A percentile compares a stretch with the other conserved stretches of the same genome.
Evolutionary conservation across 2,113 vertebrate species (phyloP).

Genomic region (Hemiscyllium ocellatum): DNA sequence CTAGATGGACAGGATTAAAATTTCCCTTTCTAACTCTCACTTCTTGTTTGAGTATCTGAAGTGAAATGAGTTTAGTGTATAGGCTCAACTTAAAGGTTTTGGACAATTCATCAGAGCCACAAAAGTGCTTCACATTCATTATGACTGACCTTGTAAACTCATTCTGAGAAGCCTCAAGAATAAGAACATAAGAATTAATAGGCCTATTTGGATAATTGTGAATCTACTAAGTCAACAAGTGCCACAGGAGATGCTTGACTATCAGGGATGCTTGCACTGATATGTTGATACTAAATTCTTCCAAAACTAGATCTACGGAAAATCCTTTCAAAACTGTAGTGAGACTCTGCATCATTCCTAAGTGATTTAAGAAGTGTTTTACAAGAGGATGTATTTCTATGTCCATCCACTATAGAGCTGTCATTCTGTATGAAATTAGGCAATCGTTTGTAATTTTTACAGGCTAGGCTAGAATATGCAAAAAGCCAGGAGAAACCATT

Average conservation of each 20-base stretch:
- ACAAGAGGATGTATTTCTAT: neutral
- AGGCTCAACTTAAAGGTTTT: neutral
- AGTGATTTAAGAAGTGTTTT: neutral
- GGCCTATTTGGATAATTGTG: neutral
- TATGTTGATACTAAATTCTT: neutral
- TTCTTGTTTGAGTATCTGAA: slow-evolving; percentile 6
- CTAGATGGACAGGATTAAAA: neutral
- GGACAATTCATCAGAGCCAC: neutral
- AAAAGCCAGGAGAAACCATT: neutral
- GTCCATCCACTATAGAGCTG: neutral
- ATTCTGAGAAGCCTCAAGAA: neutral
- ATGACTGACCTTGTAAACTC: neutral
- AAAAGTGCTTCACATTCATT: neutral
- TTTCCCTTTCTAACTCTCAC: slow-evolving; percentile 22
- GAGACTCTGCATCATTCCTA: neutral
- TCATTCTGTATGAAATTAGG: neutral
- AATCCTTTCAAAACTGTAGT: neutral
- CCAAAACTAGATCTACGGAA: neutral
- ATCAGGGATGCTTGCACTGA: neutral
- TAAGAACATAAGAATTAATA: neutral
- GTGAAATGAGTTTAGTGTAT: neutral
- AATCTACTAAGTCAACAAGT: neutral
- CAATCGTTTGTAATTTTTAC: neutral
- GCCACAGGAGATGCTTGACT: neutral
- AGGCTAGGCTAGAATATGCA: neutral